These are phyloP conservation scores for Elachura formosa DNA, from an alignment of 2,113 vertebrate genomes.

Conservation along the genomic window DNA sequence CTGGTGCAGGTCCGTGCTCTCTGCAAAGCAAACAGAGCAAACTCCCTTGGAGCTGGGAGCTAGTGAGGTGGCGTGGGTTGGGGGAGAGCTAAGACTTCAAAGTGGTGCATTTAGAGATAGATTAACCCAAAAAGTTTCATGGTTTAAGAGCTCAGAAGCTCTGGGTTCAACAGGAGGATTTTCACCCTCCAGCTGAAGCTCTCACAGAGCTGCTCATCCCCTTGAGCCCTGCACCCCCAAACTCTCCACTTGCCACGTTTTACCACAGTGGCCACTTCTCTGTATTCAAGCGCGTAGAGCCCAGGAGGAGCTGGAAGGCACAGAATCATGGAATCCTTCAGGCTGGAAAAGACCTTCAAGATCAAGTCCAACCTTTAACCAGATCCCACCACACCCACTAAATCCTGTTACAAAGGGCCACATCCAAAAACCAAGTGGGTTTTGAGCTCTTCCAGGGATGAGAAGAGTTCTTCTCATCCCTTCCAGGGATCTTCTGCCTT, in stretches of 20 bases:
- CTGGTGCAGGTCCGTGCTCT: constrained; percentile 29
- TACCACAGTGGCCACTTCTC: background rate
- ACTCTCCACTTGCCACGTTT: background rate
- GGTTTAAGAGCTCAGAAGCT: background rate
- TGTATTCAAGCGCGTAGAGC: background rate
- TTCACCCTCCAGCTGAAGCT: background rate
- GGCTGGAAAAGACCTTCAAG: background rate
- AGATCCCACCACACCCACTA: background rate
- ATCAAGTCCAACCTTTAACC: background rate
- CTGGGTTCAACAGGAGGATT: background rate
- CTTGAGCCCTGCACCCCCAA: background rate
- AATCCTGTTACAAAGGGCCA: background rate
- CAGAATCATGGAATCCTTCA: background rate
- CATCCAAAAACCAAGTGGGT: background rate
- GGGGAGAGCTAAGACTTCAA: background rate
- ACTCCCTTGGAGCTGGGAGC: background rate
- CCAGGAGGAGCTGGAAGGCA: background rate
- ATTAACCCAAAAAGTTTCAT: fast-evolving
- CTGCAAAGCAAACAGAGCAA: constrained; percentile 40
- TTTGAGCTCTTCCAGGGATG: background rate
- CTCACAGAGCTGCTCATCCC: background rate
- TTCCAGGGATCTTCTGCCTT: background rate
- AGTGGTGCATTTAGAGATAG: background rate
- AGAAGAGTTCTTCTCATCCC: too few species aligned
- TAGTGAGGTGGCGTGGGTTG: background rate